Base-by-base conservation (phyloP, 2,113 vertebrate species). In the Rousettus leschenaultii region DNA sequence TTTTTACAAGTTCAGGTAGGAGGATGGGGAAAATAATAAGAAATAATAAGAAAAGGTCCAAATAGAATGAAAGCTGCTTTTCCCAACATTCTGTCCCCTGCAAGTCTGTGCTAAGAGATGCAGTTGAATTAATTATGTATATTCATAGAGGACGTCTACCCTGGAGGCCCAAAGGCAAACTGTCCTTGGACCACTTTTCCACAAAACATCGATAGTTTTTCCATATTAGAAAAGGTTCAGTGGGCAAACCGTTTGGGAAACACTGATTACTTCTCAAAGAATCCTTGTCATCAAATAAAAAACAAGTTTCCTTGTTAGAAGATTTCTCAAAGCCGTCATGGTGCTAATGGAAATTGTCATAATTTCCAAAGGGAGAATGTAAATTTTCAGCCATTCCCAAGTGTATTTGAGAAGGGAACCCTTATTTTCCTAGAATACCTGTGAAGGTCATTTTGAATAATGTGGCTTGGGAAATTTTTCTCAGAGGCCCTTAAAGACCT, bases 1-100 rank as follows among this genome's bases (percentile, higher is more conserved):
- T 73, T 79, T 96, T 78, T 89, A 80, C 30, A 68, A 95, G 48
- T 26, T 87, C 70, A 70, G 71, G 48, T 24, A 95, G 22, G 51
- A 53, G 26, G 5, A 16, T 18, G 15, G 10, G 51, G 13, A 55
- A 93, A 19, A 43, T 2, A 89, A 38, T 83, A 24, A 61, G 45
- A 82, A 92, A 93, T 70, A 68, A 86, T 70, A 21, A 66, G 9
- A 38, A 73, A 92, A 38, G 24, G 7, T n/a, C 66, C 35, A 11
- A 79, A 83, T 24, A 70, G 3, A 10, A 22, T 71, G 14, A 65
- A 48, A 71, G 18, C 45, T 94, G 22, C 5, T 33, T 51, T 77
- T 55, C 24, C 18, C 55, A 45, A 21, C 66, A 45, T 45, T 73
- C 18, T 68, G 38, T n/a, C 61, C 13, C 18, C 16, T 40, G 13